These are phyloP conservation scores for Phragmatobia fuliginosa DNA, from an alignment of 2,888 invertebrate genomes.

Conservation along the genomic window DNA sequence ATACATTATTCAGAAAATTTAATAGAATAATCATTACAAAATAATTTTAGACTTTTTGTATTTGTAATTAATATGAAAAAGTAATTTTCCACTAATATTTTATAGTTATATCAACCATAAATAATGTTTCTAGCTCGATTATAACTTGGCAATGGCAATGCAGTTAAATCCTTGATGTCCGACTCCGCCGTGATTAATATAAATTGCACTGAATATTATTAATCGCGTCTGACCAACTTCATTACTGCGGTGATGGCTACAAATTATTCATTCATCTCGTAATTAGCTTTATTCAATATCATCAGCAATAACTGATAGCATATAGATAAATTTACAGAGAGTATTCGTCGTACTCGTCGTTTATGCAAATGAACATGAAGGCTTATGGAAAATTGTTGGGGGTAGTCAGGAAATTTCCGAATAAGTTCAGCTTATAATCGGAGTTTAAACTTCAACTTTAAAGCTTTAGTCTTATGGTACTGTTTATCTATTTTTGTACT, in stretches of 20 bases:
- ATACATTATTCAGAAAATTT: neutral
- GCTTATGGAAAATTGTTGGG: neutral
- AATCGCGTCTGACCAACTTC: neutral
- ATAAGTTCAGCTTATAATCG: neutral
- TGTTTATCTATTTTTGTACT: neutral
- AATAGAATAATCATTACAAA: neutral
- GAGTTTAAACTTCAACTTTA: neutral
- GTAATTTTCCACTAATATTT: neutral
- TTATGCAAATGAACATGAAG: conserved; percentile 6
- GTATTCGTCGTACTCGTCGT: neutral
- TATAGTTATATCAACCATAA: neutral
- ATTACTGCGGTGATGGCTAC: neutral
- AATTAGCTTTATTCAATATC: neutral
- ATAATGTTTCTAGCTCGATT: too few species aligned
- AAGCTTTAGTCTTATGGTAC: neutral
- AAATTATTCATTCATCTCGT: neutral
- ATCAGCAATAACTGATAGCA: neutral
- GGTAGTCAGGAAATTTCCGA: neutral
- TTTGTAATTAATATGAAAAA: too few species aligned
- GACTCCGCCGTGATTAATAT: neutral
- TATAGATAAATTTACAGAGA: neutral
- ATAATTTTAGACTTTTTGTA: too few species aligned
- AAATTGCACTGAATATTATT: neutral
- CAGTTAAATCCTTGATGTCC: neutral
- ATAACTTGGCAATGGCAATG: neutral